Percentiles rank a stretch among this genome's conserved stretches.
Evolutionary conservation across 64 coral and sea anemone genomes (phyloP).

Genomic region (Dendrophyllia cribrosa): DNA sequence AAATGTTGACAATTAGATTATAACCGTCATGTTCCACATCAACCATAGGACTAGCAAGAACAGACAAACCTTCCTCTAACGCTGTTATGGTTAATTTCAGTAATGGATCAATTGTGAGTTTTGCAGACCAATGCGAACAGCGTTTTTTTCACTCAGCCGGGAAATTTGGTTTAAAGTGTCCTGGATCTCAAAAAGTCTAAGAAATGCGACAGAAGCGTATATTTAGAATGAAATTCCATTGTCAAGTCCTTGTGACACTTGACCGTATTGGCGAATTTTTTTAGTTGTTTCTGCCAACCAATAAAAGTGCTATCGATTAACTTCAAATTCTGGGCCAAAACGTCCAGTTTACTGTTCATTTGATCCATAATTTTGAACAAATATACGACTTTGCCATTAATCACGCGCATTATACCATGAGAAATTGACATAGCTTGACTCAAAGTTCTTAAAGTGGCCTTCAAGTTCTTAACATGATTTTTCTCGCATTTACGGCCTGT

Average conservation of each 20-base stretch:
- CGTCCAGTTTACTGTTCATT: no score
- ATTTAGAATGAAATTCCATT: no score
- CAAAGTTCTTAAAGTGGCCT: background rate
- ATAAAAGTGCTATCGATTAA: no score
- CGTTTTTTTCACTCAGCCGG: background rate
- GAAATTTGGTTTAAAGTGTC: no score
- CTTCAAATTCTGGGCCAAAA: no score
- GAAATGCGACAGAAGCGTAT: no score
- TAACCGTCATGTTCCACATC: background rate
- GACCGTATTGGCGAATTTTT: no score
- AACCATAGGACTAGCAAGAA: constrained; percentile 2
- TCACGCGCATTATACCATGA: background rate
- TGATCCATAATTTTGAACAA: background rate
- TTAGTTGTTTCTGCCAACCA: no score
- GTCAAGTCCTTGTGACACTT: no score
- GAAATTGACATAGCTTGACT: background rate
- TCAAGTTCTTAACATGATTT: background rate
- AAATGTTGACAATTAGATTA: background rate
- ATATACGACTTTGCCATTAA: background rate
- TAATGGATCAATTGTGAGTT: background rate
- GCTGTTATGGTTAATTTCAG: background rate
- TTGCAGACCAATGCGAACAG: background rate
- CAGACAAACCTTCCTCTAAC: constrained; percentile 29
- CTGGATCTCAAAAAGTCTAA: no score
- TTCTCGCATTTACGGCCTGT: background rate